phyloP scores from a whole-genome alignment of 2,797 vertebrate species.

The Takifugu ocellatus region DNA sequence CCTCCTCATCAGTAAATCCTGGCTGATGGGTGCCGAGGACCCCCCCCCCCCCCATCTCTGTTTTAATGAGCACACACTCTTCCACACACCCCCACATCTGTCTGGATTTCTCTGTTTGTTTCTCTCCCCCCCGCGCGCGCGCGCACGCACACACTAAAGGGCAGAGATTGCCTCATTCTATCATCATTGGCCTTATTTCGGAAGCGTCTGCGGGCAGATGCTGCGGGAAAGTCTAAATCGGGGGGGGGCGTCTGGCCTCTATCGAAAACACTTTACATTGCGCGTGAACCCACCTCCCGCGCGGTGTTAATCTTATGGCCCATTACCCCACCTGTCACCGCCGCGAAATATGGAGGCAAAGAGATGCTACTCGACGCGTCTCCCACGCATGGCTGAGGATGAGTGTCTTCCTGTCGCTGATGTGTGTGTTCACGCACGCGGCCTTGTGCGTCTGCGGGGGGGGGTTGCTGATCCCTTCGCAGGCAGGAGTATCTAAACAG shows the following conservation, averaged over 20 bases:
- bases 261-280: conserved; percentile 55
- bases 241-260: conserved; percentile 48
- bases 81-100: conserved; percentile 26
- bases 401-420: conserved; percentile 28
- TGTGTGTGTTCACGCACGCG: conserved; percentile 8
- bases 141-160: conserved; percentile 51
- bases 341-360: conserved; percentile 34
- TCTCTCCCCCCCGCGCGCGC: conserved; percentile 14
- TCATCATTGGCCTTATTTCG: conserved; percentile 75
- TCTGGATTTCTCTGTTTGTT: conserved; percentile 52
- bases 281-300: conserved; percentile 45
- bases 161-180: conserved; percentile 76
- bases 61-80: conserved; percentile 66
- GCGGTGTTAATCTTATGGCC: conserved; percentile 63
- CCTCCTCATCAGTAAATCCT: conserved; percentile 73
- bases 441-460: conserved; percentile 4
- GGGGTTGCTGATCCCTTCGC: conserved; percentile 48
- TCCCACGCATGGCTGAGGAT: conserved; percentile 37
- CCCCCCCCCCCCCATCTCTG: conserved; percentile 12
- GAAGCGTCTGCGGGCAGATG: conserved; percentile 34
- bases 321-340: conserved; percentile 66
- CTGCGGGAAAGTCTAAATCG: conserved; percentile 51
- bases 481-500: conserved; percentile 50
- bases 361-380: conserved; percentile 37
- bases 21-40: conserved; percentile 62